Conservation (phyloP, 1,140 invertebrate genomes). For the Leptinotarsa texana region DNA sequence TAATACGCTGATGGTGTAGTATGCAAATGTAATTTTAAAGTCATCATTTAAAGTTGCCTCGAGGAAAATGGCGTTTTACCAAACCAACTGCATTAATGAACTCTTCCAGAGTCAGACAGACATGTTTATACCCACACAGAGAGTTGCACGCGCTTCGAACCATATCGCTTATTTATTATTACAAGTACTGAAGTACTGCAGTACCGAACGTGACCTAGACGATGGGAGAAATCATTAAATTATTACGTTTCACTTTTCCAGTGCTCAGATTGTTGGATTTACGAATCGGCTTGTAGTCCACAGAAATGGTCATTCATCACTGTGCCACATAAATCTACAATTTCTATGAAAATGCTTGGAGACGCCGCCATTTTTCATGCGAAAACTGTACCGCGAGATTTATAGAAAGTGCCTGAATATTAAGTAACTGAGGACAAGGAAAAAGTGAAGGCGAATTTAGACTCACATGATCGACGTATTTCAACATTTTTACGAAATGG, state of each 20-base stretch:
- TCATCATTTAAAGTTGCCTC: slow-evolving; percentile 51
- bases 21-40: slow-evolving; percentile 55
- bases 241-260: slow-evolving; percentile 46
- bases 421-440: no score
- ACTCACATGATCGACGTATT: no score
- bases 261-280: slow-evolving; percentile 36
- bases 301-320: slow-evolving; percentile 13
- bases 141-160: slow-evolving; percentile 53
- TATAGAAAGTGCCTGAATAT: not conserved
- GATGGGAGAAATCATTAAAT: slow-evolving; percentile 53
- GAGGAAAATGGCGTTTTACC: slow-evolving; percentile 52
- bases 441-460: no score
- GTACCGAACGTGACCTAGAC: slow-evolving; percentile 53
- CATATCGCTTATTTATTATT: slow-evolving; percentile 56
- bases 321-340: slow-evolving; percentile 9
- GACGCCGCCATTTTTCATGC: not conserved
- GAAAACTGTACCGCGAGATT: slow-evolving; percentile 13
- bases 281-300: slow-evolving; percentile 21
- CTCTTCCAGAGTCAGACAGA: slow-evolving; percentile 53
- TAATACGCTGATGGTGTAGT: slow-evolving; percentile 44
- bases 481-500: no score
- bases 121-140: slow-evolving; percentile 52
- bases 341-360: slow-evolving; percentile 23
- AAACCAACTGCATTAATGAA: slow-evolving; percentile 55
- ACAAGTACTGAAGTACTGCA: slow-evolving; percentile 44